Evolutionary conservation across 2,888 invertebrate genomes (phyloP).

Genomic region (Spisula subtruncata): DNA sequence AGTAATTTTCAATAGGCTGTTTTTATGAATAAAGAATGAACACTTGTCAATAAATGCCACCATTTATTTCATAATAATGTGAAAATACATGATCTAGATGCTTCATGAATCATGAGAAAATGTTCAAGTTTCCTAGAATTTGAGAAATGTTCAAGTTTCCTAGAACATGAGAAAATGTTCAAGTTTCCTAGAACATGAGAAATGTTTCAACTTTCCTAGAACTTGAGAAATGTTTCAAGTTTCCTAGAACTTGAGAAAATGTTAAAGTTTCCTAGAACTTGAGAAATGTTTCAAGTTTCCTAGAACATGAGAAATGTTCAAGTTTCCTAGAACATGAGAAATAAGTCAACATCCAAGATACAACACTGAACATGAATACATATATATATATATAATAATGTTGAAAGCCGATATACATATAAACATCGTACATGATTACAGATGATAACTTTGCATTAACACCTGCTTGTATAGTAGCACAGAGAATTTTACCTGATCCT

Average conservation of each 20-base stretch:
- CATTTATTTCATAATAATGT: conserved; percentile 24
- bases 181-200: background rate
- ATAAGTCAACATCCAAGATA: too few species aligned
- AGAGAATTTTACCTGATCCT: too few species aligned
- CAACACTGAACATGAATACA: background rate
- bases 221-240: too few species aligned
- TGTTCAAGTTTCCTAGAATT: background rate
- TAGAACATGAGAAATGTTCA: background rate
- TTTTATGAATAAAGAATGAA: background rate
- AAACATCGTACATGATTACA: too few species aligned
- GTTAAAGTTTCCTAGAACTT: background rate
- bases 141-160: too few species aligned
- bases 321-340: too few species aligned
- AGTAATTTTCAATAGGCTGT: background rate
- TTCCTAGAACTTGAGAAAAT: background rate
- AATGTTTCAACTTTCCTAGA: background rate
- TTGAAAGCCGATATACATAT: too few species aligned
- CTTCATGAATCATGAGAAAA: background rate
- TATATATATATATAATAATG: too few species aligned
- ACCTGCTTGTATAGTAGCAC: too few species aligned
- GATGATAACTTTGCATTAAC: too few species aligned
- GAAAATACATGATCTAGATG: conserved; percentile 10
- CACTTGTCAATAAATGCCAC: conserved; percentile 17
- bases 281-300: too few species aligned
- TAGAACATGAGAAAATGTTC: background rate